Percentiles rank a stretch among this genome's conserved stretches.
Evolutionary conservation across 1,140 invertebrate species (phyloP).

Genomic region (Physella acuta): DNA sequence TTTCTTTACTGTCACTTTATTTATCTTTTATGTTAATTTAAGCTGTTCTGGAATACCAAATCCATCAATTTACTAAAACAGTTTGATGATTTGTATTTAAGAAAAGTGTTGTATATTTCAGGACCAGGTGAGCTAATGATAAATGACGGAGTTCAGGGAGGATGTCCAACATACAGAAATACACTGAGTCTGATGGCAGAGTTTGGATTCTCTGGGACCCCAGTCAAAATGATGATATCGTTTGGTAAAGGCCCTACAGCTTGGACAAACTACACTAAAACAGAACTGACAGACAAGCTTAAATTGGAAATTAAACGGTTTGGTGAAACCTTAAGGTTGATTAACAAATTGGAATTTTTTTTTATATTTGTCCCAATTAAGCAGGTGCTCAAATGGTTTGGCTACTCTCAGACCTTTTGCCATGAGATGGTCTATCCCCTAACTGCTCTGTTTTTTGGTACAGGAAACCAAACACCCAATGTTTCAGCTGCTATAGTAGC

Average conservation of each 20-base stretch:
- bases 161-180: conserved; percentile 44
- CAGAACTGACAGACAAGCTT: conserved; percentile 36
- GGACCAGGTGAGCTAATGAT: conserved; percentile 34
- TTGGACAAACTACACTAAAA: conserved; percentile 50
- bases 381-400: conserved; percentile 40
- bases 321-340: conserved; percentile 37
- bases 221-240: conserved; percentile 48
- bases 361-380: conserved; percentile 49
- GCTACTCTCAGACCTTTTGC: conserved; percentile 47
- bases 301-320: conserved; percentile 43
- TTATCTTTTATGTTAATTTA: too few relatives aligned
- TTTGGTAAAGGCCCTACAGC: conserved; percentile 47
- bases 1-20: too few relatives aligned
- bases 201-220: conserved; percentile 37
- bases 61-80: too few relatives aligned
- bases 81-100: neutral
- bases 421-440: conserved; percentile 51
- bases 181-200: conserved; percentile 42
- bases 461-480: conserved; percentile 49
- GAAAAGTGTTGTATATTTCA: neutral
- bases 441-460: conserved; percentile 51
- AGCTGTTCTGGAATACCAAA: too few relatives aligned
- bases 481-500: conserved; percentile 50
- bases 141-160: conserved; percentile 52
- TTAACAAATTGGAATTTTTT: conserved; percentile 44